Conservation (phyloP, 2,113 vertebrate genomes). For the Ariopsis seemanni region DNA sequence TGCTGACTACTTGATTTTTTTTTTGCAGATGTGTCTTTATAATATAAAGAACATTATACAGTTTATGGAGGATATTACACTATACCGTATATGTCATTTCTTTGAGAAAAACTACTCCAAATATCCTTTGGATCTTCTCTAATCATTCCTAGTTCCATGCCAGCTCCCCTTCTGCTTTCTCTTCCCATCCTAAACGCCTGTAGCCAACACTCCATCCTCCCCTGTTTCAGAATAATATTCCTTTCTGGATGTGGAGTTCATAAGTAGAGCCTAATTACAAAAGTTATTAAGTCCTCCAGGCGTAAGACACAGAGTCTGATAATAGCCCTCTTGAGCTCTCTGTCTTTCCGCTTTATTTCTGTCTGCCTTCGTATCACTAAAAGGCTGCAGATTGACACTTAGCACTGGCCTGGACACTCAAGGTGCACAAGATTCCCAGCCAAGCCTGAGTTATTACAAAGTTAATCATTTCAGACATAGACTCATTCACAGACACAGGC, state of each 20-base stretch:
- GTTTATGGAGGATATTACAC: neutral
- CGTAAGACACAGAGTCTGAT: neutral
- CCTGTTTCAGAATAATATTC: neutral
- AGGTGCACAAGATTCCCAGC: slow-evolving; percentile 20
- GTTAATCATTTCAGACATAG: slow-evolving; percentile 56
- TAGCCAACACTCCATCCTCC: neutral
- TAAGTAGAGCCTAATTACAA: slow-evolving; percentile 1
- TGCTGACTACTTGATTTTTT: too few species aligned
- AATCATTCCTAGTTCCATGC: neutral
- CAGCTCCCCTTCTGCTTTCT: neutral
- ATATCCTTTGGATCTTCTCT: neutral
- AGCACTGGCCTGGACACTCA: slow-evolving; percentile 35
- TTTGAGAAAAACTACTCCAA: too few species aligned
- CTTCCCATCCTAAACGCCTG: neutral
- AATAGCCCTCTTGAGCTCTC: slow-evolving; percentile 4
- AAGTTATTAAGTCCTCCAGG: neutral
- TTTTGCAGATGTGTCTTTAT: too few species aligned
- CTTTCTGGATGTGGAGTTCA: neutral
- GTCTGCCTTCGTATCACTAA: neutral
- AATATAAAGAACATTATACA: too few species aligned
- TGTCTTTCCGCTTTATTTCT: slow-evolving; percentile 31
- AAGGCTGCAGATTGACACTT: slow-evolving; percentile 40
- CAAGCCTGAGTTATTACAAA: slow-evolving; percentile 56
- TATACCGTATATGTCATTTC: neutral
- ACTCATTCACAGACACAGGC: slow-evolving; percentile 36